Base-by-base conservation (phyloP, 23 tunicate species). In the Aplidium turbinatum region DNA sequence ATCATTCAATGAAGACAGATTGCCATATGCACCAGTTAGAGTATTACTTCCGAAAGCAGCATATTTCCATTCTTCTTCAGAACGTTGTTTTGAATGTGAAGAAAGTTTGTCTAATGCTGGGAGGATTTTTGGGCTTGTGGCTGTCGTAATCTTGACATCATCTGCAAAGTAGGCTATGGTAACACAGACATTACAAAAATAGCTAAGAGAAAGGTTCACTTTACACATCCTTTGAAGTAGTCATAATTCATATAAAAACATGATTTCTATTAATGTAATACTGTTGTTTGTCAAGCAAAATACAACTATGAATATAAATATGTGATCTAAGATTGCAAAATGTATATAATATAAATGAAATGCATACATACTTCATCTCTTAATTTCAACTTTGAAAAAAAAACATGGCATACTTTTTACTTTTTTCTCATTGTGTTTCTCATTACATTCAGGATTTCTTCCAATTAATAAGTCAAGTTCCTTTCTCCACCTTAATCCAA, bases 11-110 rank as follows among this genome's bases (percentile, higher is more conserved):
- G 30, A 7, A 13, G 95, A 67, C 28, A 89, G 36, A 33, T 89
- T 89, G 31, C 84, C 79, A 77, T 89, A 89, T 2, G 82, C 86
- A n/a, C 96, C 96, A 58, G 89, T 89, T 2, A 89, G 65, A 5
- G 79, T 77, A 46, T 81, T 72, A 55, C 53, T 42, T 5, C 76
- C 70, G 52, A 83, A 83, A 30, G 89, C 74, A 25, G 89, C 89
- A 83, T 63, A 83, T 45, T 75, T 46, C 89, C 89, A 83, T 20
- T 83, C 67, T 60, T 83, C 76, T 39, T 28, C 24, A 20, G 89
- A 33, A 34, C 34, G 34, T 24, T 74, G 62, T 48, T 50, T 36
- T 7, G 78, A 36, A 38, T 32, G 58, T 6, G 35, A 0, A 1
- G 79, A 7, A 16, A 81, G 45, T 48, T 81, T 58, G 31, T 81